Percentiles rank a stretch among this genome's conserved stretches.
phyloP scores from a whole-genome alignment of 1,140 invertebrate species.

The Asbolus verrucosus region DNA sequence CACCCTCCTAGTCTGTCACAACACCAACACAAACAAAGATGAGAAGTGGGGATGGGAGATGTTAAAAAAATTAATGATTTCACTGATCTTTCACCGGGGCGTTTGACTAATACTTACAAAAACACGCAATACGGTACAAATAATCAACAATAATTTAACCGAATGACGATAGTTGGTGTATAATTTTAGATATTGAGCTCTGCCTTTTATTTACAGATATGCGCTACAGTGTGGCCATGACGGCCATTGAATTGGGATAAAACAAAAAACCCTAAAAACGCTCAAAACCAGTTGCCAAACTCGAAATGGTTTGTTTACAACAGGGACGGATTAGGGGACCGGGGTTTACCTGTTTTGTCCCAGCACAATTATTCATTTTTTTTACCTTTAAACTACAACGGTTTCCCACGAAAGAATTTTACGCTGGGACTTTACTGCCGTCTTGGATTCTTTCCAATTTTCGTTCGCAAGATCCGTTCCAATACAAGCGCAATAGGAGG shows the following conservation, averaged over 20 bases:
- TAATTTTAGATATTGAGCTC: conserved; percentile 21
- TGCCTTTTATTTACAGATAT: conserved; percentile 12
- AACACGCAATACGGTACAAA: conserved; percentile 1
- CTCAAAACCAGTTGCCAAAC: neutral
- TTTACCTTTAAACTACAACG: too few species aligned
- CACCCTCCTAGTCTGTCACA: conserved; percentile 48
- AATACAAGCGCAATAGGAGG: too few species aligned
- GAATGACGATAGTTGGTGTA: conserved; percentile 10
- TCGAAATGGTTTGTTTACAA: conserved; percentile 4
- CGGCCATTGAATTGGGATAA: conserved; percentile 17
- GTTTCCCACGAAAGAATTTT: too few species aligned
- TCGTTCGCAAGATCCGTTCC: too few species aligned
- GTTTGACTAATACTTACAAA: conserved; percentile 7
- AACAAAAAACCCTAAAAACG: conserved; percentile 25
- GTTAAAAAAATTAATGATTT: conserved; percentile 25
- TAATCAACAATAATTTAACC: conserved; percentile 25
- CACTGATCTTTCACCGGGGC: neutral
- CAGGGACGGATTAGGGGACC: conserved; percentile 1
- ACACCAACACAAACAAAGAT: conserved; percentile 52
- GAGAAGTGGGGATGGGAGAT: conserved; percentile 10
- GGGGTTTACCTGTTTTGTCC: neutral
- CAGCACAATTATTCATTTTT: too few species aligned
- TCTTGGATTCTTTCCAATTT: too few species aligned
- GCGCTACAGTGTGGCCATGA: conserved; percentile 30
- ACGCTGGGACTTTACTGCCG: too few species aligned